Conservation (phyloP, 2,888 invertebrate genomes). For the Salticus scenicus region DNA sequence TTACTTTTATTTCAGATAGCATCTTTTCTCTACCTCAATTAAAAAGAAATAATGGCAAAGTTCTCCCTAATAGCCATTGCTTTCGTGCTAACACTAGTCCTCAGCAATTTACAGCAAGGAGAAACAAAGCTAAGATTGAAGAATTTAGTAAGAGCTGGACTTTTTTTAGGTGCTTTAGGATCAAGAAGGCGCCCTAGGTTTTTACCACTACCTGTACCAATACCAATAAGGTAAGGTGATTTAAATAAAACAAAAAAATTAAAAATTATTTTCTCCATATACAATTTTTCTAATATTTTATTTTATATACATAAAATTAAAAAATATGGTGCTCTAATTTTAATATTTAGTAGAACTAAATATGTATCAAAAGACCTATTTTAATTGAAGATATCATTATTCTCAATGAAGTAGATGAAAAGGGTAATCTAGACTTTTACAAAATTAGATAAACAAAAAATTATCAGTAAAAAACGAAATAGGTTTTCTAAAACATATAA, state of each 20-base stretch:
- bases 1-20: background rate
- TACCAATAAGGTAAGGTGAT: conserved; percentile 51
- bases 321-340: no score
- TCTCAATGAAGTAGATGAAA: no score
- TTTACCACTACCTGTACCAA: conserved; percentile 47
- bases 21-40: background rate
- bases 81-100: background rate
- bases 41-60: conserved; percentile 3
- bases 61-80: background rate
- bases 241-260: background rate
- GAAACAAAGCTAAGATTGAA: conserved; percentile 29
- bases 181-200: conserved; percentile 49
- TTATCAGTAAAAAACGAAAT: no score
- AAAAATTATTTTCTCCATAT: no score
- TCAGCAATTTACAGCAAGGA: background rate
- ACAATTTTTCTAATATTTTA: no score
- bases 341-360: no score
- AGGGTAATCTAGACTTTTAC: no score
- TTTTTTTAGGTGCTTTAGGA: conserved; percentile 52
- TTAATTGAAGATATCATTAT: no score
- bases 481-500: no score
- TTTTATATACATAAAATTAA: no score
- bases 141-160: conserved; percentile 56
- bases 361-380: no score
- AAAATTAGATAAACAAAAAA: no score